These are phyloP conservation scores for Lasioglossum oenotherae DNA, from an alignment of 2,888 invertebrate species.

Conservation along the genomic window DNA sequence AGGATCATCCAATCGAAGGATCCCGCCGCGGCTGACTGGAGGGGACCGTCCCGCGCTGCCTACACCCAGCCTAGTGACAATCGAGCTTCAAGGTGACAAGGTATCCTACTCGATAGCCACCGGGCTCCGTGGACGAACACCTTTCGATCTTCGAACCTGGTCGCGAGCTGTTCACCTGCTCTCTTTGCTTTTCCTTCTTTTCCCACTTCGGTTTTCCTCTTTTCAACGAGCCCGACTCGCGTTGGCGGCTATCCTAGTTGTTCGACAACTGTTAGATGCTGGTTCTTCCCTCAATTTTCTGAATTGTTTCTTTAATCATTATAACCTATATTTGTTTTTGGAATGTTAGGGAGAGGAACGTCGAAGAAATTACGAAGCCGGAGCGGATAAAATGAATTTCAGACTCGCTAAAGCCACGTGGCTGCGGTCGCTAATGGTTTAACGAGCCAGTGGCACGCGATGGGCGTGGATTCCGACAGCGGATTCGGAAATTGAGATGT, in stretches of 20 bases:
- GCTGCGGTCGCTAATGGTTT: conserved; percentile 78
- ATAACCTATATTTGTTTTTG: not conserved
- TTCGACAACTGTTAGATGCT: too few species aligned
- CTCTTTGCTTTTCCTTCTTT: conserved; percentile 20
- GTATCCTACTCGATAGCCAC: conserved; percentile 57
- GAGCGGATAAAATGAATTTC: conserved; percentile 44
- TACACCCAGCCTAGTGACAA: conserved; percentile 69
- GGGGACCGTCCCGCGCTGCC: conserved; percentile 65
- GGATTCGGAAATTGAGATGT: conserved; percentile 77
- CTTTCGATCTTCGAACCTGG: conserved; percentile 54
- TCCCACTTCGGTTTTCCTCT: not conserved
- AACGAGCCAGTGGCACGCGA: conserved; percentile 81
- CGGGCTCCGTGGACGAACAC: conserved; percentile 46
- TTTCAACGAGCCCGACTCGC: not conserved
- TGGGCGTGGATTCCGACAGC: conserved; percentile 77
- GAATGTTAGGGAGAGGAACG: not conserved
- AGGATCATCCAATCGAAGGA: conserved; percentile 69
- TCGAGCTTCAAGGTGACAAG: conserved; percentile 70
- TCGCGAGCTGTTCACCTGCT: conserved; percentile 11
- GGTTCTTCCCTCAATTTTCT: too few species aligned
- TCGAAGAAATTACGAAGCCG: conserved; percentile 46
- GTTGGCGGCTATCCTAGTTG: conserved; percentile 25
- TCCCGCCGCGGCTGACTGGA: conserved; percentile 46
- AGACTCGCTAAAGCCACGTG: conserved; percentile 67
- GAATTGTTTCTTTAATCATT: too few species aligned